Evolutionary conservation across 2,797 vertebrate genomes (phyloP), one percentile per base, ranked within the genome.

Genomic region (Galagoides demidoff): DNA sequence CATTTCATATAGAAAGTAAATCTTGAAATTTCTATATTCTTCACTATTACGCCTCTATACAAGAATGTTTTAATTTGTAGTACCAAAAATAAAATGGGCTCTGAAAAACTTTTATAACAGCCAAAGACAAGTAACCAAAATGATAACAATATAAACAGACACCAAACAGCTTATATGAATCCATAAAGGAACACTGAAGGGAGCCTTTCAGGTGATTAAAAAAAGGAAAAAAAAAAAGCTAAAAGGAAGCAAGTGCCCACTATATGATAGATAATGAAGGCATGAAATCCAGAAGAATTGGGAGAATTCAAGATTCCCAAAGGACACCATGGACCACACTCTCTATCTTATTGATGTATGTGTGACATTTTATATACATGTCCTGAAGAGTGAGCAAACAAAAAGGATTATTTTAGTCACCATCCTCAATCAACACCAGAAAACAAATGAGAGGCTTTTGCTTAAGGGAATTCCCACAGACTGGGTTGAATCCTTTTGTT

Each of bases 51-150:
- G 22, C 27, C 55, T 74, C 22, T 59, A 89, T 13, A 81, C 7
- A 83, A 89, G 12, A 81, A 49, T 34, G 45, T 70, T 94, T 96
- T 78, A 83, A 76, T 95, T 81, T 91, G 17, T 13, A 90, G 34
- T 92, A 55, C 55, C 71, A 61, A 89, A 89, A 94, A 78, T 83
- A 95, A 86, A 96, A 95, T 25, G 16, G 20, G 34, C 64, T 84
- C 81, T 74, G 25, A 85, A 93, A 96, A 93, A 94, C 52, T 39
- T 86, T 82, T 66, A 74, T 59, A 11, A 68, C 10, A 89, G 78
- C 29, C 77, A 92, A 96, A 83, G 39, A 85, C 25, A 93, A 52
- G 90, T 70, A 95, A 92, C n/a, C 61, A 96, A 86, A 96, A 81
- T 39, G 83, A 52, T 29, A 88, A 82, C 37, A 93, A 37, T 27